Evolutionary conservation across 2,113 vertebrate genomes (phyloP).

Genomic region (Syngnathus scovelli): DNA sequence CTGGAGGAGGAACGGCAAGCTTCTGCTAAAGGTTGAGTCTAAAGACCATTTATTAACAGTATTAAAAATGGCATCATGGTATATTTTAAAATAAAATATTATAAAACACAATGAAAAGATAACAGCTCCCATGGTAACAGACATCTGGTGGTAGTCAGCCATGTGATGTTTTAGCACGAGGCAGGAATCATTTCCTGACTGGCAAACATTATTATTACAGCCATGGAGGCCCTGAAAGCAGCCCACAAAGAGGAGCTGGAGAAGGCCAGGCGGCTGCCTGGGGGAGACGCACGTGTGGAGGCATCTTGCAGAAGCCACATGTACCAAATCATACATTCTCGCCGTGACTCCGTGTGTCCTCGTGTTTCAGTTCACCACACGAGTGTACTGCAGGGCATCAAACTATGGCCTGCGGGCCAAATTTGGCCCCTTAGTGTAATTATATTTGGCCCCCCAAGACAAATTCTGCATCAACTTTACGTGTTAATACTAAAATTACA

Average conservation of each 20-base stretch:
- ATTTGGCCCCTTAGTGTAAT: too few species aligned
- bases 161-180: slow-evolving; percentile 9
- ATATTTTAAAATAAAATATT: too few species aligned
- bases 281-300: slow-evolving; percentile 60
- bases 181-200: not conserved
- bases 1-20: slow-evolving; percentile 79
- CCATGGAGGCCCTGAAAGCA: slow-evolving; percentile 84
- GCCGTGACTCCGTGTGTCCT: slow-evolving; percentile 2
- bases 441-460: too few species aligned
- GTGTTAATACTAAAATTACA: too few species aligned
- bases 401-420: too few species aligned
- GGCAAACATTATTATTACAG: slow-evolving; percentile 50
- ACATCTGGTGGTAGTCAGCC: not conserved
- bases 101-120: not conserved
- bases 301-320: slow-evolving; percentile 70
- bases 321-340: slow-evolving; percentile 66
- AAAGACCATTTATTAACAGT: not conserved
- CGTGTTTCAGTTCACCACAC: slow-evolving; percentile 9
- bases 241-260: slow-evolving; percentile 83
- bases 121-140: not conserved
- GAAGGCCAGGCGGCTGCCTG: slow-evolving; percentile 70
- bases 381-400: not conserved
- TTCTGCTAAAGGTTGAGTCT: slow-evolving; percentile 77
- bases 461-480: too few species aligned
- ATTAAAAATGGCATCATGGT: too few species aligned